Evolutionary conservation across 1,140 invertebrate genomes (phyloP).

Genomic region (Probaryconus sp.): DNA sequence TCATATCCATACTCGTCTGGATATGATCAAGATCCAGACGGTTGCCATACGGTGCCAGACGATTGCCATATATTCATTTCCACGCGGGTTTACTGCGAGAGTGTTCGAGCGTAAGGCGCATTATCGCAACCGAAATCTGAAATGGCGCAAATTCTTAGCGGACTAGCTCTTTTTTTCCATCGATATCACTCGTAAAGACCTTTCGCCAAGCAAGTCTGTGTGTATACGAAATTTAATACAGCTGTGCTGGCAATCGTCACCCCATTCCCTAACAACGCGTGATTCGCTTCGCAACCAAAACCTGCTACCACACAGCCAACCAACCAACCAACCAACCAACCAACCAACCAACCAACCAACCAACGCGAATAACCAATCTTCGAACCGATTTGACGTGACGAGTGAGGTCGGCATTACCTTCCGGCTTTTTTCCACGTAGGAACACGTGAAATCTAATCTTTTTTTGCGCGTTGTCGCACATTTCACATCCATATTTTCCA

Average conservation of each 20-base stretch:
- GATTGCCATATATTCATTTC: too few relatives aligned
- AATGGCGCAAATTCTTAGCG: slow-evolving; percentile 53
- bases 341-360: too few relatives aligned
- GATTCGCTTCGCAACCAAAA: neutral
- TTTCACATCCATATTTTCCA: slow-evolving; percentile 49
- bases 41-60: too few relatives aligned
- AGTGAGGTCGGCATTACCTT: slow-evolving; percentile 21
- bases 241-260: slow-evolving; percentile 17
- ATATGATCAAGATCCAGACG: too few relatives aligned
- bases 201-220: neutral
- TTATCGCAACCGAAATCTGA: slow-evolving; percentile 60
- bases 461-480: slow-evolving; percentile 38
- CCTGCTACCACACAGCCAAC: neutral
- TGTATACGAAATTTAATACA: slow-evolving; percentile 30
- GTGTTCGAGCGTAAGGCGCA: slow-evolving; percentile 31
- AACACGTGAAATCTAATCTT: slow-evolving; percentile 37
- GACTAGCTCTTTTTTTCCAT: slow-evolving; percentile 37
- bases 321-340: slow-evolving; percentile 52
- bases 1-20: too few relatives aligned
- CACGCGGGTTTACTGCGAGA: slow-evolving; percentile 34
- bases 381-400: slow-evolving; percentile 47
- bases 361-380: slow-evolving; percentile 52
- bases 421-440: slow-evolving; percentile 14
- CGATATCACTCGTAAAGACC: slow-evolving; percentile 32
- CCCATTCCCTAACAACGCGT: neutral